Evolutionary conservation across 1,140 invertebrate species (phyloP).

Genomic region (Drosophila bipectinata): DNA sequence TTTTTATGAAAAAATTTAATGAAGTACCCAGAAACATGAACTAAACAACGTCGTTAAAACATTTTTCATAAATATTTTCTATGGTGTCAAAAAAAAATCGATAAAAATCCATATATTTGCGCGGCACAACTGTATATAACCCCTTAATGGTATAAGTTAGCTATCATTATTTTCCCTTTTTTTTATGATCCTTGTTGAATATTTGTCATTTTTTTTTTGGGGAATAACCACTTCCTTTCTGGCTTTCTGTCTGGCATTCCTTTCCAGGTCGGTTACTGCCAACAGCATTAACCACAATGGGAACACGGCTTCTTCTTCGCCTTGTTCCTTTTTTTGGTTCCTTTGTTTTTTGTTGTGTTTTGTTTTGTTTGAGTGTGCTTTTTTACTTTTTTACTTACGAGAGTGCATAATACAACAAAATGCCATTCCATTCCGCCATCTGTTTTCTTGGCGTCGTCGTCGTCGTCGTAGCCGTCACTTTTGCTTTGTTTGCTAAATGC

Average conservation of each 20-base stretch:
- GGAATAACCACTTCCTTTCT: slow-evolving; percentile 53
- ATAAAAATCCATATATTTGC: no score
- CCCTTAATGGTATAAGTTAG: no score
- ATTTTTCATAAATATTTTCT: no score
- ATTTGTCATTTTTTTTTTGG: slow-evolving; percentile 34
- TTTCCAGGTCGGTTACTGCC: slow-evolving; percentile 40
- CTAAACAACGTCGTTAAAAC: no score
- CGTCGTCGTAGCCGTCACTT: slow-evolving; percentile 42
- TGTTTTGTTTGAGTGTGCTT: slow-evolving; percentile 6
- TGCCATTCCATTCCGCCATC: slow-evolving; percentile 72
- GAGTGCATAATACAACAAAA: slow-evolving; percentile 60
- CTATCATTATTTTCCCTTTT: no score
- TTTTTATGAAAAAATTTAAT: no score
- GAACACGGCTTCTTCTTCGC: slow-evolving; percentile 31
- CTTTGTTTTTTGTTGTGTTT: not conserved
- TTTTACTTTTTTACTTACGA: slow-evolving; percentile 22
- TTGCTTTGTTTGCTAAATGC: slow-evolving; percentile 77
- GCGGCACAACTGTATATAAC: no score
- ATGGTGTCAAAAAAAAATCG: no score
- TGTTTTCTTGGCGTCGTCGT: slow-evolving; percentile 55
- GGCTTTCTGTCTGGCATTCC: slow-evolving; percentile 45
- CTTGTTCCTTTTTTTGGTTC: not conserved
- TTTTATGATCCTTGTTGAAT: not conserved
- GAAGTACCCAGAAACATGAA: no score
- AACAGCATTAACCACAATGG: slow-evolving; percentile 48